phyloP scores from a whole-genome alignment of 2,888 invertebrate genomes.

The Xanthostigma xanthostigma region DNA sequence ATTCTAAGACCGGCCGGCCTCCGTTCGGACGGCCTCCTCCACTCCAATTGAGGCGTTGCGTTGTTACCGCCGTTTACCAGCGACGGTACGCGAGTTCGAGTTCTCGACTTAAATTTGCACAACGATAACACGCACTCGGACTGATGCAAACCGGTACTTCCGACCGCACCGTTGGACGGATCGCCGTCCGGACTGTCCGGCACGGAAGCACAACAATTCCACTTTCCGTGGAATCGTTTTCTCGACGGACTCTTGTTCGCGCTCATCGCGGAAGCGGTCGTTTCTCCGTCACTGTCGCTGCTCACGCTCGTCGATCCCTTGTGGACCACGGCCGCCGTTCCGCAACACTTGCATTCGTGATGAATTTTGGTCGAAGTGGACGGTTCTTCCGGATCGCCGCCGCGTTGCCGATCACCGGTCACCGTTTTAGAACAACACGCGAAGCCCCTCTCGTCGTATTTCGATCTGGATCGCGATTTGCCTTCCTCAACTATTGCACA shows the following conservation, averaged over 20 bases:
- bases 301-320: conserved; percentile 16
- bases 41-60: conserved; percentile 18
- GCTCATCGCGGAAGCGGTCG: conserved; percentile 18
- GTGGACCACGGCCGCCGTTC: conserved; percentile 15
- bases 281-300: conserved; percentile 22
- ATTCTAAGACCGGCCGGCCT: conserved; percentile 13
- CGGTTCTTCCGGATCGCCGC: conserved; percentile 20
- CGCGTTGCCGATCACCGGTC: conserved; percentile 13
- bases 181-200: conserved; percentile 40
- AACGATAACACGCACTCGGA: conserved; percentile 26
- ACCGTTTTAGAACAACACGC: conserved; percentile 5
- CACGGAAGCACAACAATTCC: conserved; percentile 42
- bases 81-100: conserved; percentile 6
- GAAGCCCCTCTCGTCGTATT: neutral
- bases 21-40: conserved; percentile 10
- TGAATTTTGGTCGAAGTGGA: conserved; percentile 6
- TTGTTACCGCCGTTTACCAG: conserved; percentile 17
- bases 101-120: conserved; percentile 23
- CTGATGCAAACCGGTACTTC: conserved; percentile 13
- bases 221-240: conserved; percentile 34
- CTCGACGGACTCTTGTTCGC: conserved; percentile 3
- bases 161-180: conserved; percentile 28
- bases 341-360: conserved; percentile 12
- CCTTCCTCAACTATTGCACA: conserved; percentile 37
- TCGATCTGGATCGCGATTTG: conserved; percentile 23